Base-by-base conservation (phyloP, 53 echinoderm and acorn worm genomes). In the Echinarachnius parma region DNA sequence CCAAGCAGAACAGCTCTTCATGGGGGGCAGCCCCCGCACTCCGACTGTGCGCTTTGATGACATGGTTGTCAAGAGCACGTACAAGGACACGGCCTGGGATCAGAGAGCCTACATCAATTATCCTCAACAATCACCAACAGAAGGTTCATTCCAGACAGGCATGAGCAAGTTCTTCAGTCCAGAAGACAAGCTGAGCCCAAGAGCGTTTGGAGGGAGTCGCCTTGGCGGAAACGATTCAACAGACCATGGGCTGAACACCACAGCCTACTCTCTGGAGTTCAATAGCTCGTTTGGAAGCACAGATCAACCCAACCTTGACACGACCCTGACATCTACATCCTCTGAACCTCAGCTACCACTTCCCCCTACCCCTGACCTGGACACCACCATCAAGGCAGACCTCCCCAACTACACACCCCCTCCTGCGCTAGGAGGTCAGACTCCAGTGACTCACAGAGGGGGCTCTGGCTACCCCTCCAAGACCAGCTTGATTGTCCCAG, bases 351-450 rank as follows among this genome's bases (percentile, higher is more conserved):
- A 61, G 20, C 85, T 82, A 20, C 90, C 87, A 29, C 85, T 88
- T 31, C 74, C 84, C 23, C 81, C 81, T 13, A 33, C 64, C 13
- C 68, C 79, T 44, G 78, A 77, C 27, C 23, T 75, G 21, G 80
- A 96, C 30, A 57, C 75, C 0, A 87, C 96, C 10, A 72, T 83
- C 10, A 69, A 76, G 25, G 68, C 72, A 24, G 85, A 77, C 37
- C 42, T 84, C 39, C 65, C 96, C 1, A 84, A 96, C 55, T 91
- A 81, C 48, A 77, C 87, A 9, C 91, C 96, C n/a, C 96, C 95
- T 15, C 81, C 95, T 11, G 77, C 84, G 16, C 11, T 90, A 45
- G 76, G 4, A 59, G 59, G 21, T 30, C 62, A 66, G 34, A 60
- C 64, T 5, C 80, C 79, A 21, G 57, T 74, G 1, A 39, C 28